These are phyloP conservation scores for Drosophila mojavensis DNA, from an alignment of 1,140 invertebrate species.

Conservation along the genomic window DNA sequence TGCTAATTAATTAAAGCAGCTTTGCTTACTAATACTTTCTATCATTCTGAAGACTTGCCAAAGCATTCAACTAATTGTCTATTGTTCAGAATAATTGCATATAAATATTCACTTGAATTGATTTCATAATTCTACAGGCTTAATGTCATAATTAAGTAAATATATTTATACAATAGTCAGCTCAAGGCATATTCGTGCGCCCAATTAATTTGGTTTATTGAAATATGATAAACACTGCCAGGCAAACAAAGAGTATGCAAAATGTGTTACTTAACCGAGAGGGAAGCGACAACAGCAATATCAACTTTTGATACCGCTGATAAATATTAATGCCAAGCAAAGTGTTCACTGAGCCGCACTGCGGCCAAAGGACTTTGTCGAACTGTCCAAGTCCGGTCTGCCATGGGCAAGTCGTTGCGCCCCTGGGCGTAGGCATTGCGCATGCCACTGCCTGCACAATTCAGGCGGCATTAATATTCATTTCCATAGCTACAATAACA, in stretches of 20 bases:
- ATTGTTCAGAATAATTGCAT: too few relatives aligned
- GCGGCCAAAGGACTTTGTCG: slow-evolving; percentile 76
- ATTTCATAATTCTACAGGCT: too few relatives aligned
- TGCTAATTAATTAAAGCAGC: too few relatives aligned
- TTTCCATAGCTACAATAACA: slow-evolving; percentile 78
- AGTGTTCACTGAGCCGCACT: slow-evolving; percentile 77
- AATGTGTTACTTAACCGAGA: slow-evolving; percentile 47
- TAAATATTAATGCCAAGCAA: slow-evolving; percentile 80
- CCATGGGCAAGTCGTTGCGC: not conserved
- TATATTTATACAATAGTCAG: not conserved
- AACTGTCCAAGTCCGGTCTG: slow-evolving; percentile 10
- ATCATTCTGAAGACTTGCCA: too few relatives aligned
- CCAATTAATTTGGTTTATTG: slow-evolving; percentile 63
- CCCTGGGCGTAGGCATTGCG: not conserved
- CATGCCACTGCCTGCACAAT: slow-evolving; percentile 54
- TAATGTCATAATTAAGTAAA: too few relatives aligned
- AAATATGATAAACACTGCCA: slow-evolving; percentile 56
- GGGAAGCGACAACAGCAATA: slow-evolving; percentile 30
- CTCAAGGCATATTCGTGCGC: slow-evolving; percentile 1
- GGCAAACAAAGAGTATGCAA: slow-evolving; percentile 62
- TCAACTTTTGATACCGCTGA: slow-evolving; percentile 66
- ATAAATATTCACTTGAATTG: too few relatives aligned
- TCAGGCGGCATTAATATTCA: slow-evolving; percentile 77
- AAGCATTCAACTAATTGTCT: too few relatives aligned
- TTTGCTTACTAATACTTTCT: too few relatives aligned